Base-by-base conservation (phyloP, 2,797 vertebrate species). In the Leuciscus waleckii region DNA sequence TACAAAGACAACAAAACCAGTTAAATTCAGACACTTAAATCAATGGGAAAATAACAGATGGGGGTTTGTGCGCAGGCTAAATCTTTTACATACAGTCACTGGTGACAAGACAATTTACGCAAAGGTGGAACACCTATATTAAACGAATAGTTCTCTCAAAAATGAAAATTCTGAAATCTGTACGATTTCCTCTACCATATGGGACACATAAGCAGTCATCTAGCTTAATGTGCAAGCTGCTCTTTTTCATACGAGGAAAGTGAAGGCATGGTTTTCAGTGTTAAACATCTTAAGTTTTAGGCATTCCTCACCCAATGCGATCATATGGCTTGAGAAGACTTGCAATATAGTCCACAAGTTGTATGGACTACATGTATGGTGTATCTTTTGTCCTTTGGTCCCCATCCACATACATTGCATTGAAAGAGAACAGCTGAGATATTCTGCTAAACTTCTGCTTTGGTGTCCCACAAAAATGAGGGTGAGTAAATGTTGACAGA, bases 61-160 rank as follows among this genome's bases (percentile, higher is more conserved):
- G 54, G 51, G 54, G 26, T 85, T 83, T 41, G 86, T 85, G 86
- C 56, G 39, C 83, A 85, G 49, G 14, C 29, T 61, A 37, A 41
- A 61, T 23, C 8, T 69, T 79, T 87, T 71, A 85, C 87, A 86
- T 85, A 85, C 79, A 74, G 89, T 86, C 82, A 77, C 67, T 70
- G 70, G 70, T 79, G 81, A 89, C 39, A n/a, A 81, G 77, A 89
- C 46, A n/a, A 74, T 26, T n/a, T 68, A 77, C 21, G 8, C 63
- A 41, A 58, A 78, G 49, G 35, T 69, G 11, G 13, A 61, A 78
- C 63, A 77, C 37, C n/a, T n/a, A 58, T 7, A 76, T 35, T 63
- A 68, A 41, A 68, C 3, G 11, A 80, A 68, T 35, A 51, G 41
- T 35, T 68, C 23, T 19, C 16, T 49, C 43, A 46, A 46, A 14